Evolutionary conservation across 2,888 invertebrate genomes (phyloP), one percentile per base, ranked within the genome.

Genomic region (Stenichneumon culpator): DNA sequence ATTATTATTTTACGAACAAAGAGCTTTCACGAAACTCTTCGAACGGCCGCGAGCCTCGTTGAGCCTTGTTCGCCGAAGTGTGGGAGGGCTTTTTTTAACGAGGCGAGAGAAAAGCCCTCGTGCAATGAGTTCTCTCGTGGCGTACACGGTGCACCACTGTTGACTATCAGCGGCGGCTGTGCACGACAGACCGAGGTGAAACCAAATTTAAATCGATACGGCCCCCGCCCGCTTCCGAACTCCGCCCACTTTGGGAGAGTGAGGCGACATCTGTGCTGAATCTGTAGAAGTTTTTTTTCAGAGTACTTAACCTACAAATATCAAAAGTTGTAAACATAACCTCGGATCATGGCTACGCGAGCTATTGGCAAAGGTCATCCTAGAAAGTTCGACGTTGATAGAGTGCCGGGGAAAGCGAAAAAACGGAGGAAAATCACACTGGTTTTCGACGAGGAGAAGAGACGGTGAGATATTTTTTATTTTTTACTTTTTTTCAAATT

Each of bases 391-490:
- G 79, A 92, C 74, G 89, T 91, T 36, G 88, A 90, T 83, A 89
- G 88, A 36, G 85, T 82, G 67, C 90, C 90, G 1, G 73, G 88
- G 47, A 85, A 92, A 74, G 92, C 93, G n/a, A 95, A 94, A 88
- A 95, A 94, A 86, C 94, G 94, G 60, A 94, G 92, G 89, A 95
- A 95, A 92, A 89, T 95, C 0, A 93, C 94, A 89, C 91, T 96
- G 52, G 95, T 96, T 0, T 96, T 96, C 86, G 95, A 96, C 92
- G 95, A 95, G 88, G 93, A 94, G 11, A 95, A 96, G 88, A 93
- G 96, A 92, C 95, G 94, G 96, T 96, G 94, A 93, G 77, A 74
- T 4, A 22, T 36, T 14, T 36, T 14, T 14, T 6, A n/a, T 28
- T 63, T 16, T 16, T 32, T 32, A 63, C 16, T 32, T 63, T 1